phyloP scores from a whole-genome alignment of 2,888 invertebrate genomes.

The Leptopterna dolabrata region DNA sequence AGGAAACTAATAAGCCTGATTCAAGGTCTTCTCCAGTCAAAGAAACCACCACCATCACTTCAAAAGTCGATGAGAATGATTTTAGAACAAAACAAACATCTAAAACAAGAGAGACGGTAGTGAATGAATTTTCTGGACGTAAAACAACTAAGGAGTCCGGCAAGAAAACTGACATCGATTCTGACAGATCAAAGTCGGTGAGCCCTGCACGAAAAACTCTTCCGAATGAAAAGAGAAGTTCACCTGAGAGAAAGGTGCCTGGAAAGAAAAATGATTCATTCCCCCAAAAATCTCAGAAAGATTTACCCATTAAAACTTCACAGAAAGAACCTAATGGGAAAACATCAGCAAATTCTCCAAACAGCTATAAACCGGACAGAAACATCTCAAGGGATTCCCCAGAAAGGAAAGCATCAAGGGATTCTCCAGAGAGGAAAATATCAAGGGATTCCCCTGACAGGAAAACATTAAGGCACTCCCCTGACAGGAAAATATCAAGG shows the following conservation, averaged over 20 bases:
- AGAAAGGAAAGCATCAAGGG: background rate
- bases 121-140: background rate
- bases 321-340: too few species aligned
- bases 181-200: background rate
- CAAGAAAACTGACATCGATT: background rate
- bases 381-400: background rate
- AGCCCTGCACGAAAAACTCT: slow-evolving; percentile 30
- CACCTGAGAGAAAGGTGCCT: background rate
- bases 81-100: background rate
- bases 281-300: too few species aligned
- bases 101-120: background rate
- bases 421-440: background rate
- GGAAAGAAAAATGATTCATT: background rate
- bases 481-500: background rate
- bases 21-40: background rate
- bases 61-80: background rate
- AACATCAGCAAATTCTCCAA: too few species aligned
- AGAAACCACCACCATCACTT: background rate
- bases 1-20: background rate
- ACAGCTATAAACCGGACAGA: too few species aligned
- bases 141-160: background rate
- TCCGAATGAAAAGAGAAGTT: background rate
- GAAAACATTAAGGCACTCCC: background rate
- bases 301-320: too few species aligned
- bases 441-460: background rate